Evolutionary conservation across 2,888 invertebrate species (phyloP).

Genomic region (Bhutanitis thaidina): DNA sequence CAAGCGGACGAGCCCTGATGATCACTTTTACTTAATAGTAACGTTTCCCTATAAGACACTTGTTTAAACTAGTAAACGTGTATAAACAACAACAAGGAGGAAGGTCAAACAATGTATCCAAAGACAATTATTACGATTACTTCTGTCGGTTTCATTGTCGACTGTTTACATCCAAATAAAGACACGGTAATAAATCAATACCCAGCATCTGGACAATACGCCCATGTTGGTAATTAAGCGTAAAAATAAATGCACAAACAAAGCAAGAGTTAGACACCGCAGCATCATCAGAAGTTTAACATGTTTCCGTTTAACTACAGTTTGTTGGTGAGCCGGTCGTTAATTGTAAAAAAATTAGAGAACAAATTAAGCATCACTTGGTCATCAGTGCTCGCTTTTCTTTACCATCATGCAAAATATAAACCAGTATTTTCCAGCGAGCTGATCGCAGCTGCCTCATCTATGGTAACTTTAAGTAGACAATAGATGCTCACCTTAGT

Average conservation of each 20-base stretch:
- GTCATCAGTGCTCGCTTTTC: too few relatives aligned
- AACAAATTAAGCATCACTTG: conserved; percentile 3
- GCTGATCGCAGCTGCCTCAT: neutral
- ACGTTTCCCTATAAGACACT: neutral
- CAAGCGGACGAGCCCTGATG: too few relatives aligned
- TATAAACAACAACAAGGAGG: conserved; percentile 9
- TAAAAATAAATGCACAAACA: neutral
- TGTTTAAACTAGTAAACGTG: neutral
- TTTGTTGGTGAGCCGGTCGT: too few relatives aligned
- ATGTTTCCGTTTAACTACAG: too few relatives aligned
- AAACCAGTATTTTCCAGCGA: conserved; percentile 1
- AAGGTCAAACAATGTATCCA: neutral
- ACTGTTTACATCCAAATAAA: conserved; percentile 14
- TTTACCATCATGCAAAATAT: conserved; percentile 16
- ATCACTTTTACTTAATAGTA: neutral
- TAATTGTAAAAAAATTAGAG: conserved; percentile 10
- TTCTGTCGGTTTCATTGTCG: conserved; percentile 7
- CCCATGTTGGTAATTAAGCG: conserved; percentile 3
- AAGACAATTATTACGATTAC: conserved; percentile 11
- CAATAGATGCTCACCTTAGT: conserved; percentile 86
- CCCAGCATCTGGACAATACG: conserved; percentile 3
- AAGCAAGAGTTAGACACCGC: neutral
- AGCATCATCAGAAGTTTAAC: too few relatives aligned
- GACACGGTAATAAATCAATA: conserved; percentile 15
- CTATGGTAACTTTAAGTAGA: conserved; percentile 17